phyloP scores from a whole-genome alignment of 2,888 invertebrate genomes.

The Sphecodes monilicornis region DNA sequence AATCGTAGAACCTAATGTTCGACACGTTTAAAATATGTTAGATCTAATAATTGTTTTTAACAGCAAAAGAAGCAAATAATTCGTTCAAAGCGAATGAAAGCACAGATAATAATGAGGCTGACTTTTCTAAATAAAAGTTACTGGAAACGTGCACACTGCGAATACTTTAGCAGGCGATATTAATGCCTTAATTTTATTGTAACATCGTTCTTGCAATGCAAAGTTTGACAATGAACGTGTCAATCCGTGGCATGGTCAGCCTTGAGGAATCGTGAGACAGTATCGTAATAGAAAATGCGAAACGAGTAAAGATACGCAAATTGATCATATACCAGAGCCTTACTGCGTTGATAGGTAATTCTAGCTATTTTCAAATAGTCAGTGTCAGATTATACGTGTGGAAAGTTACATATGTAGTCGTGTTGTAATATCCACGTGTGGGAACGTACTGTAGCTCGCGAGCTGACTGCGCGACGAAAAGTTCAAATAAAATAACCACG shows the following conservation, averaged over 20 bases:
- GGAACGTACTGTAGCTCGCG: background rate
- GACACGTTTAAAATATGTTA: background rate
- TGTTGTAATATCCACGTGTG: constrained; percentile 19
- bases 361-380: constrained; percentile 35
- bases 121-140: background rate
- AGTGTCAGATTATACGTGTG: constrained; percentile 23
- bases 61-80: background rate
- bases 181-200: background rate
- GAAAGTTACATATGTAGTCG: constrained; percentile 9
- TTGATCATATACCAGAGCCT: constrained; percentile 15
- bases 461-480: constrained; percentile 1
- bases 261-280: constrained; percentile 7
- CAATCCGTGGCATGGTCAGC: background rate
- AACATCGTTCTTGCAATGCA: background rate
- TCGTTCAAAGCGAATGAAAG: background rate
- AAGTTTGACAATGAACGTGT: background rate
- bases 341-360: constrained; percentile 26
- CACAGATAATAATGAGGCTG: background rate
- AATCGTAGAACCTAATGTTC: too few species aligned
- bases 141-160: background rate
- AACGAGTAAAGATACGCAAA: constrained; percentile 4
- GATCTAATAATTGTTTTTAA: background rate
- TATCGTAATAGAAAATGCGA: constrained; percentile 17
- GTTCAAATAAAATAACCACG: constrained; percentile 10
- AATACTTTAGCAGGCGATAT: background rate